Conservation (phyloP, 2,888 invertebrate species). For the Zele albiditarsus region DNA sequence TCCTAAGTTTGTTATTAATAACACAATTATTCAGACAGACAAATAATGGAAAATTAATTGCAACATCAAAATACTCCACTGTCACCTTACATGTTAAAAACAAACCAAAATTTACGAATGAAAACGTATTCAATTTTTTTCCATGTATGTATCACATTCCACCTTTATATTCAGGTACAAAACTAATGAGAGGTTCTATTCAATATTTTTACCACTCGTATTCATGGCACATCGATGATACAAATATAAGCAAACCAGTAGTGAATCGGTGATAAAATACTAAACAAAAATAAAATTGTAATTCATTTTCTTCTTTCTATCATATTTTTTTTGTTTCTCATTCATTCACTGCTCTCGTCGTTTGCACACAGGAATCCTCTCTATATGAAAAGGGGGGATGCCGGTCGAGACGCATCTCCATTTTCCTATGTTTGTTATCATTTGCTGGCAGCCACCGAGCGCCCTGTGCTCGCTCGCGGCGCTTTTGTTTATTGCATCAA, state of each 20-base stretch:
- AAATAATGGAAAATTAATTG: too few species aligned
- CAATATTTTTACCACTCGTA: background rate
- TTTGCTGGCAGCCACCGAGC: slow-evolving; percentile 39
- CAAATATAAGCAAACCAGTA: background rate
- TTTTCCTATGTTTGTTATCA: slow-evolving; percentile 47
- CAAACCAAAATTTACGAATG: too few species aligned
- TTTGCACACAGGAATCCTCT: background rate
- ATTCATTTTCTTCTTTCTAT: background rate
- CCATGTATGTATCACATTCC: too few species aligned
- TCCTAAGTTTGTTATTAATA: too few species aligned
- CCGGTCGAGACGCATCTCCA: slow-evolving; percentile 31
- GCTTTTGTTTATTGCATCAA: slow-evolving; percentile 50
- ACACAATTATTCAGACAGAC: too few species aligned
- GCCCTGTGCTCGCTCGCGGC: slow-evolving; percentile 32
- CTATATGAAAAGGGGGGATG: background rate
- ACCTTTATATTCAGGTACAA: too few species aligned
- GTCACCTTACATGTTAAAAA: too few species aligned
- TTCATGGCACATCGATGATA: background rate
- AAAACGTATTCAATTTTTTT: too few species aligned
- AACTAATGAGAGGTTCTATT: too few species aligned
- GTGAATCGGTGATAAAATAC: background rate
- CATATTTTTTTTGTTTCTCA: background rate
- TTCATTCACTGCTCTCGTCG: background rate
- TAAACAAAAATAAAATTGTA: slow-evolving; percentile 8
- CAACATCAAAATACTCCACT: too few species aligned